Evolutionary conservation across 2,888 invertebrate species (phyloP), one percentile per base, ranked within the genome.

Genomic region (Macrosiphum euphorbiae): DNA sequence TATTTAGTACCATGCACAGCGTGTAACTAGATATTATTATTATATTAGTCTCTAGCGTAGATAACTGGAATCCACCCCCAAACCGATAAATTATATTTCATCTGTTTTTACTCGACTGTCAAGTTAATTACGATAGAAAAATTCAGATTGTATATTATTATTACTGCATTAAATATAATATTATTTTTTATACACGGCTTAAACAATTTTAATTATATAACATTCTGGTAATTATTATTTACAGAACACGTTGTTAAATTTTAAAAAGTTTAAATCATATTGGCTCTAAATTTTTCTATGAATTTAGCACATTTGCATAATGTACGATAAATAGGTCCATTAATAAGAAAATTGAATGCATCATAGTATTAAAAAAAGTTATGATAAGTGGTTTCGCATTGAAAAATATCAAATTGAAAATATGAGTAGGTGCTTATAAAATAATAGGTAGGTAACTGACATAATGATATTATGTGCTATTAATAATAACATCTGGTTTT

Each of bases 31-130:
- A 35, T 35, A 35, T n/a, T n/a, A n/a, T 78, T 78, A 78, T 35
- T 35, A 35, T 35, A 35, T 35, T 78, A 35, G 20, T 78, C 35
- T 78, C 8, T 78, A 20, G 20, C 35, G 8, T 24, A 78, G 78
- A 78, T 78, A 78, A 78, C 24, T 20, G 20, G 50, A 52, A 88
- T 92, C 92, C 92, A 88, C 92, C 92, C 92, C 87, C 67, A 67
- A 86, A 91, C 50, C 24, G 88, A 92, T 92, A 92, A 58, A 67
- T 41, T 10, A 47, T 28, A 47, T 55, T 4, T 35, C 20, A 8
- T 35, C 78, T 78, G 78, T 35, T 78, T 78, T 78, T 78, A 78
- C 35, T 78, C 78, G 8, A 78, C 35, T 78, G 78, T 78, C 78
- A 78, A 20, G 0, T 35, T 35, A 35, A 78, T 78, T 35, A 35